Conservation (phyloP, 1,140 invertebrate species). For the Tetramorium simillimum region DNA sequence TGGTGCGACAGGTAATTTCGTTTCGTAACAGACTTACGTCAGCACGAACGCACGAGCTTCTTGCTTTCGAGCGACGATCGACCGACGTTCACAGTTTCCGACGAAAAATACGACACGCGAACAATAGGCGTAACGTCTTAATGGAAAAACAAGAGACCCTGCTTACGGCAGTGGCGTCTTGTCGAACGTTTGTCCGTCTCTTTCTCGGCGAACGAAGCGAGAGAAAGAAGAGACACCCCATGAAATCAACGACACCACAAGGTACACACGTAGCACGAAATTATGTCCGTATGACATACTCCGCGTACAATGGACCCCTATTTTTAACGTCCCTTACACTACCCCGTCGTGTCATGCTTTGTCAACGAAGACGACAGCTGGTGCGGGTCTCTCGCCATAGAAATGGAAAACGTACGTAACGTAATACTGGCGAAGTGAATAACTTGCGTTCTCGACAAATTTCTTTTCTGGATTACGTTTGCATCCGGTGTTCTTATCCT, state of each 20-base stretch:
- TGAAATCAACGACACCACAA: conserved; percentile 56
- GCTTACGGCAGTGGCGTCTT: conserved; percentile 15
- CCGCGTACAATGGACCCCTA: conserved; percentile 68
- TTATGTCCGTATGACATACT: not conserved
- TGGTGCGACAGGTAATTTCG: conserved; percentile 11
- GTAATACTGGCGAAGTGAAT: not conserved
- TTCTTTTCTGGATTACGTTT: not conserved
- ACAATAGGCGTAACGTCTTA: conserved; percentile 39
- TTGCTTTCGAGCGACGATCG: not conserved
- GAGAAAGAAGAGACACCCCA: not conserved
- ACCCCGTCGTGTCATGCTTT: conserved; percentile 26
- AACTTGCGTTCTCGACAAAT: not conserved
- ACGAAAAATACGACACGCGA: conserved; percentile 4
- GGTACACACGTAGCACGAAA: not conserved
- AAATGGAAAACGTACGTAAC: conserved; percentile 60
- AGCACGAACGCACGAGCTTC: not conserved
- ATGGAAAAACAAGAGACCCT: conserved; percentile 51
- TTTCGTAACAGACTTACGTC: not conserved
- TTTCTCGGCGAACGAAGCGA: not conserved
- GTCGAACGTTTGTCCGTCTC: not conserved
- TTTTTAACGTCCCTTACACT: conserved; percentile 64
- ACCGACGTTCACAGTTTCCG: not conserved
- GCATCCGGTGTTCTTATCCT: not conserved
- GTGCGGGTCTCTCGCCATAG: conserved; percentile 60
- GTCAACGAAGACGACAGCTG: conserved; percentile 56